Base-by-base conservation (phyloP, 2,888 invertebrate species). In the Limnephilus rhombicus region DNA sequence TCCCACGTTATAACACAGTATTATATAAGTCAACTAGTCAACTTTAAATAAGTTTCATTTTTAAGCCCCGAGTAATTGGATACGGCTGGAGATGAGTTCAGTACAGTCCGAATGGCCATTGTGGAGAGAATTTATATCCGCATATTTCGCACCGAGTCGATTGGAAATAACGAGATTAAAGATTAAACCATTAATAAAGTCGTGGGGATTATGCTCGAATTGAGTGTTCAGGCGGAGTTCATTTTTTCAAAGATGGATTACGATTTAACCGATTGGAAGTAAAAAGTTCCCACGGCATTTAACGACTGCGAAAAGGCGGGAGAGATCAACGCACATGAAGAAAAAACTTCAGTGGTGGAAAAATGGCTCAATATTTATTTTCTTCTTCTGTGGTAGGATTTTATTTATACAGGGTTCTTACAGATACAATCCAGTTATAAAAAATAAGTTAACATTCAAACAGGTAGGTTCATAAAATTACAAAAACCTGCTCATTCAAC, bases 51-150 rank as follows among this genome's bases (percentile, higher is more conserved):
- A 37, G 80, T 88, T 34, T 45, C 86, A 15, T 86, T 86, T 37
- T 31, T 88, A 88, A 88, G 53, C 88, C 24, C 68, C 31, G 34
- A 13, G 88, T 68, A 68, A 88, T 88, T 88, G 88, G 88, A 88
- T 68, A 68, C n/a, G 88, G 31, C 88, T 18, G 18, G 68, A 41
- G 88, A 37, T 31, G 88, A 68, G 18, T n/a, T 1, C 68, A 41
- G 88, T 24, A 18, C 80, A 68, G 18, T n/a, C n/a, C 68, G 68
- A 68, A 80, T 88, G 24, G 68, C 68, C 7, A 24, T 68, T 86
- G 86, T 15, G 29, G 29, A 7, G n/a, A 86, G 29, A 68, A 68
- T n/a, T 68, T 68, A 45, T 53, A 88, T 53, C 29, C 31, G 31
- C 88, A 53, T 68, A 53, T 88, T 68, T 88, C 37, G 88, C 80